A percentile compares a stretch with the other conserved stretches of the same genome.
Evolutionary conservation across 2,113 vertebrate species (phyloP).

Genomic region (Periophthalmodon schlosseri): DNA sequence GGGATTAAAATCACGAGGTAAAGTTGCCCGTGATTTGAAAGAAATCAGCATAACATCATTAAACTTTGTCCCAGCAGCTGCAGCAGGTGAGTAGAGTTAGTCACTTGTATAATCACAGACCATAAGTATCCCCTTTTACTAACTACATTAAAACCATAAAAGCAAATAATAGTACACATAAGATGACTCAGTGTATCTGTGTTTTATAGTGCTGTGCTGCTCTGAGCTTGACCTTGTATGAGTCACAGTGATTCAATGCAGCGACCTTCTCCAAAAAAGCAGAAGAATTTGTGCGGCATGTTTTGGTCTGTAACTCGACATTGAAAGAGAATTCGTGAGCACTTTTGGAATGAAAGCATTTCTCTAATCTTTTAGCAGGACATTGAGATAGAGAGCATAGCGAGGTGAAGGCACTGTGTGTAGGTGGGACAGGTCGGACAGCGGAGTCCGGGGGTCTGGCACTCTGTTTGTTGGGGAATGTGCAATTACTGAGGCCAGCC

Average conservation of each 20-base stretch:
- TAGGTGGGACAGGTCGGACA: slow-evolving; percentile 60
- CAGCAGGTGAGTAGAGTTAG: slow-evolving; percentile 25
- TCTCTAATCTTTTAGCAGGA: slow-evolving; percentile 71
- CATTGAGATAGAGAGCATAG: slow-evolving; percentile 69
- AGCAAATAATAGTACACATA: neutral
- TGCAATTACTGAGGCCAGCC: slow-evolving; percentile 81
- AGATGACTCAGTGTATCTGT: slow-evolving; percentile 1
- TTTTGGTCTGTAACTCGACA: slow-evolving; percentile 49
- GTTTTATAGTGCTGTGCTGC: neutral
- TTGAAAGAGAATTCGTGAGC: slow-evolving; percentile 65
- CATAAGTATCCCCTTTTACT: slow-evolving; percentile 24
- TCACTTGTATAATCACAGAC: slow-evolving; percentile 25
- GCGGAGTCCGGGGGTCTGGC: slow-evolving; percentile 36
- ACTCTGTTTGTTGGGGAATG: slow-evolving; percentile 82
- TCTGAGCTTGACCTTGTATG: slow-evolving; percentile 1
- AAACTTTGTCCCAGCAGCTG: slow-evolving; percentile 13
- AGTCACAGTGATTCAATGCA: slow-evolving; percentile 18
- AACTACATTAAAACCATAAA: slow-evolving; percentile 8
- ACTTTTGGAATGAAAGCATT: slow-evolving; percentile 72
- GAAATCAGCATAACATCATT: slow-evolving; percentile 37
- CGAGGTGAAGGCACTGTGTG: slow-evolving; percentile 69
- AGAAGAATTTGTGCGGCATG: slow-evolving; percentile 9
- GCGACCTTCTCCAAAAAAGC: slow-evolving; percentile 34
- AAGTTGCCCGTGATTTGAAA: neutral
- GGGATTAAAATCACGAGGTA: neutral